A percentile compares a stretch with the other conserved stretches of the same genome.
phyloP scores from a whole-genome alignment of 1,140 invertebrate species.

The Paraescarpia echinospica region DNA sequence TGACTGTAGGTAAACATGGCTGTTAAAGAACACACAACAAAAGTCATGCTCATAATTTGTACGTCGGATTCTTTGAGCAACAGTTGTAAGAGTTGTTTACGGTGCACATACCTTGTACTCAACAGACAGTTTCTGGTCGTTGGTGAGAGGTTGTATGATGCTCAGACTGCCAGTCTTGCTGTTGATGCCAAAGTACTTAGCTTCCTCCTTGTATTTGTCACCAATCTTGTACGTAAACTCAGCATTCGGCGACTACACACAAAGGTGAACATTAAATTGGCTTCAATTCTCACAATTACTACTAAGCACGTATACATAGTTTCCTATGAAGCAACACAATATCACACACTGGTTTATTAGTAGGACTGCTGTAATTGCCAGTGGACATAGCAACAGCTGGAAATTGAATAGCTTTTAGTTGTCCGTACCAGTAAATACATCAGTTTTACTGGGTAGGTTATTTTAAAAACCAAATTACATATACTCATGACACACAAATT shows the following conservation, averaged over 20 bases:
- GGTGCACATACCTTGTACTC: conserved; percentile 14
- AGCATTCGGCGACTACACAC: conserved; percentile 17
- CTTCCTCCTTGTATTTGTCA: neutral
- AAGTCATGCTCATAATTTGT: no score
- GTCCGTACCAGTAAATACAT: no score
- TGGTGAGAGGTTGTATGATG: conserved; percentile 11
- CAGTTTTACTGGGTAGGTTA: no score
- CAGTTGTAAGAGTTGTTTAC: neutral
- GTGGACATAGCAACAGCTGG: neutral
- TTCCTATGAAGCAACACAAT: no score
- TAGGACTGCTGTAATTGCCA: neutral
- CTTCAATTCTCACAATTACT: neutral
- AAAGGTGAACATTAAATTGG: neutral
- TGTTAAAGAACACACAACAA: no score
- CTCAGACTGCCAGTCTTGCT: neutral
- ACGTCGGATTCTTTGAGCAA: no score
- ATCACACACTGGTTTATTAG: neutral
- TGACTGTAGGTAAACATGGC: no score
- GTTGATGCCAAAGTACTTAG: conserved; percentile 10
- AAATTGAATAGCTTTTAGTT: no score
- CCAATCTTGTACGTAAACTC: conserved; percentile 12
- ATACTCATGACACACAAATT: no score
- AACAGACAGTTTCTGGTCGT: neutral
- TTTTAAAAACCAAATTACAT: no score
- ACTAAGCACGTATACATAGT: neutral